Percentiles rank a stretch among this genome's conserved stretches.
Conservation (phyloP, 2,113 vertebrate species). For the Microtus oregoni region DNA sequence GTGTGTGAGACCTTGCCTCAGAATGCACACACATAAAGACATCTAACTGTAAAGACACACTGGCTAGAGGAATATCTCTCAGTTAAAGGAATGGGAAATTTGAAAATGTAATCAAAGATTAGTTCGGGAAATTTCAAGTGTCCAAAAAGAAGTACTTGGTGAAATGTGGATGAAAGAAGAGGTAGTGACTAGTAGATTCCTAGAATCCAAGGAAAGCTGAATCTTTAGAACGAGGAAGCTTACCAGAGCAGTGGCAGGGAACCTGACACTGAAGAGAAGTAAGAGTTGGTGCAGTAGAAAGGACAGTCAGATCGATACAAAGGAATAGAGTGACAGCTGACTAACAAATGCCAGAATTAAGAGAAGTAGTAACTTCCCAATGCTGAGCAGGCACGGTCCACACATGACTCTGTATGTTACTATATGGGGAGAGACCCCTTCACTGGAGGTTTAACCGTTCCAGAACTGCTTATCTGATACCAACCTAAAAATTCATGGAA, state of each 20-base stretch:
- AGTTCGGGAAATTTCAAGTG: not conserved
- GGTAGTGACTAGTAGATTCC: too few species aligned
- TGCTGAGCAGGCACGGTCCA: not conserved
- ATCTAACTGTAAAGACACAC: too few species aligned
- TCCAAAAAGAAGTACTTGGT: not conserved
- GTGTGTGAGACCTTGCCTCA: not conserved
- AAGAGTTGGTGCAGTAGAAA: not conserved
- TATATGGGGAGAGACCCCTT: not conserved
- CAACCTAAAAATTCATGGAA: not conserved
- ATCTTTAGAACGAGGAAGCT: not conserved
- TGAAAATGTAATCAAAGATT: not conserved
- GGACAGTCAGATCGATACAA: not conserved
- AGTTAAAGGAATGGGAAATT: not conserved
- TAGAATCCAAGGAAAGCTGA: not conserved
- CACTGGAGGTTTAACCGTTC: not conserved
- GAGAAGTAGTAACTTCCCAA: too few species aligned
- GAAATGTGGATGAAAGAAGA: not conserved
- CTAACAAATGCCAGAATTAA: not conserved
- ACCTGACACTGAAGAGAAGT: not conserved
- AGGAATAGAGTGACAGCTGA: not conserved
- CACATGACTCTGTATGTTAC: too few species aligned
- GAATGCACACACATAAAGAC: not conserved
- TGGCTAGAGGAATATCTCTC: not conserved
- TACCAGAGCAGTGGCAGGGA: not conserved
- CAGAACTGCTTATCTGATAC: not conserved